A percentile compares a stretch with the other conserved stretches of the same genome.
phyloP scores from a whole-genome alignment of 2,113 vertebrate genomes.

The Myotis davidii region DNA sequence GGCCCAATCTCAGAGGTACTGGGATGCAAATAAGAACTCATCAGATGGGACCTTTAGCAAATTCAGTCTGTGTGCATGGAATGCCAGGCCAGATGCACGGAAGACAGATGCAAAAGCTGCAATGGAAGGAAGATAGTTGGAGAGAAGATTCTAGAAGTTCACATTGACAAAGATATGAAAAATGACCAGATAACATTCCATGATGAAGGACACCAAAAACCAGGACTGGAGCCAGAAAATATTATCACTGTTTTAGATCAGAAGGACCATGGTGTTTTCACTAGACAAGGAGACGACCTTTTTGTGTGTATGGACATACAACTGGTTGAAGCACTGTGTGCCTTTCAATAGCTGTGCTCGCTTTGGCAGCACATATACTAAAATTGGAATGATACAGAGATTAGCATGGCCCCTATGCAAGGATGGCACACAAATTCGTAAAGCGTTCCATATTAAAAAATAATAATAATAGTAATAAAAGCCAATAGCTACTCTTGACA shows the following conservation, averaged over 20 bases:
- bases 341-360: slow-evolving; percentile 84
- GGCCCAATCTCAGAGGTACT: not conserved
- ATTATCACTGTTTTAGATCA: slow-evolving; percentile 97
- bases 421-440: too few species aligned
- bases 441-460: too few species aligned
- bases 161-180: slow-evolving; percentile 98
- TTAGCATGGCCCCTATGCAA: too few species aligned
- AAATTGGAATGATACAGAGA: too few species aligned
- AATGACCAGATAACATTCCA: slow-evolving; percentile 97
- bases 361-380: too few species aligned
- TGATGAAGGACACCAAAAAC: slow-evolving; percentile 97
- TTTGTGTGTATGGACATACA: slow-evolving; percentile 93
- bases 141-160: slow-evolving; percentile 96
- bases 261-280: slow-evolving; percentile 92
- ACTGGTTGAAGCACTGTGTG: slow-evolving; percentile 95
- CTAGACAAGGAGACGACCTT: slow-evolving; percentile 88
- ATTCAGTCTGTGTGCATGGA: not conserved
- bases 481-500: slow-evolving; percentile 93
- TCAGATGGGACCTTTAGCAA: not conserved
- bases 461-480: slow-evolving; percentile 71
- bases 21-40: not conserved
- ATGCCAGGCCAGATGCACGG: slow-evolving; percentile 91
- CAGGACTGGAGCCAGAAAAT: slow-evolving; percentile 94
- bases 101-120: slow-evolving; percentile 96
- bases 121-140: slow-evolving; percentile 94